Evolutionary conservation across 2,888 invertebrate genomes (phyloP).

Genomic region (Oegoconia quadripuncta): DNA sequence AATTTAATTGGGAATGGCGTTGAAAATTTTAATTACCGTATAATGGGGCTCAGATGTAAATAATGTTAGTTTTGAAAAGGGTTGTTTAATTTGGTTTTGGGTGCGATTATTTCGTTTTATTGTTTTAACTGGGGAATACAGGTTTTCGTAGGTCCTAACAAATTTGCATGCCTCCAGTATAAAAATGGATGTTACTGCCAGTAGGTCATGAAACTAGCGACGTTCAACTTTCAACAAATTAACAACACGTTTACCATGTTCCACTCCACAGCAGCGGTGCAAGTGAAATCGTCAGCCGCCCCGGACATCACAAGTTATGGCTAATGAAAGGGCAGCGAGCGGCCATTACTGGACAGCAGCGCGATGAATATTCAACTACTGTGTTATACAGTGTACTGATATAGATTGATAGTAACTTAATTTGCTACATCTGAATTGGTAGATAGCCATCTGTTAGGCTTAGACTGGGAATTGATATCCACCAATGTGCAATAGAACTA

Average conservation of each 20-base stretch:
- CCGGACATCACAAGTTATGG: slow-evolving; percentile 9
- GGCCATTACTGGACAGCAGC: slow-evolving; percentile 6
- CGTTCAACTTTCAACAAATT: neutral
- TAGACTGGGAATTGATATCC: no score
- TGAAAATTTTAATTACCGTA: neutral
- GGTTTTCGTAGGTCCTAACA: no score
- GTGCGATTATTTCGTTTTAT: no score
- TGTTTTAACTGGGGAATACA: no score
- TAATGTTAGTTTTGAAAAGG: no score
- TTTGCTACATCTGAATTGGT: no score
- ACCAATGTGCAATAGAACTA: no score
- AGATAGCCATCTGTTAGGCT: no score
- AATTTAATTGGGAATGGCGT: neutral
- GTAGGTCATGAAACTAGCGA: neutral
- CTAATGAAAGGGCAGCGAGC: slow-evolving; percentile 10
- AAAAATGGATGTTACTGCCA: neutral
- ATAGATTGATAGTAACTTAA: neutral
- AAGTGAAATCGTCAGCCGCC: neutral
- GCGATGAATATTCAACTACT: slow-evolving; percentile 8
- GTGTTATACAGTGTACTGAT: slow-evolving; percentile 2
- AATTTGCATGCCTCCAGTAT: no score
- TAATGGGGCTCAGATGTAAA: neutral
- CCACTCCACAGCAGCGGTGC: neutral
- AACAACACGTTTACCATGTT: neutral
- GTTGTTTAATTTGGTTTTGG: no score